Evolutionary conservation across 2,113 vertebrate species (phyloP).

Genomic region (Todiramphus saurophagus): DNA sequence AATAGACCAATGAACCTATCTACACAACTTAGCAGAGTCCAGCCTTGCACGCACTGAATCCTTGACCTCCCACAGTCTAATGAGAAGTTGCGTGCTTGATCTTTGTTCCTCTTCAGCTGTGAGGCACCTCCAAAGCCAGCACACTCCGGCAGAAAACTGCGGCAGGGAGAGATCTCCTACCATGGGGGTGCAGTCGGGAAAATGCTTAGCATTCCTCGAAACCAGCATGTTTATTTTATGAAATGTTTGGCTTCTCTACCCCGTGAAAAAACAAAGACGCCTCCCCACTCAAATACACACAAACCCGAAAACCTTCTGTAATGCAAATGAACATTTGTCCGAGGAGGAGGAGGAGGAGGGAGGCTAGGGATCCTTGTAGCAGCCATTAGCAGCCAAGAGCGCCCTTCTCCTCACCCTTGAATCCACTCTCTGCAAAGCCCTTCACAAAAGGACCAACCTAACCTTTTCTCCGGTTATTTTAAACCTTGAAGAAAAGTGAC

Average conservation of each 20-base stretch:
- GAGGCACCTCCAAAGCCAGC: background rate
- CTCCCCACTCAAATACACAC: background rate
- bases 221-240: background rate
- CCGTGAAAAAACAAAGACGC: background rate
- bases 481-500: background rate
- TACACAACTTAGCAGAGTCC: background rate
- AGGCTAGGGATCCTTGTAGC: background rate
- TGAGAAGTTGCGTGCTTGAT: fast-evolving
- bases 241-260: background rate
- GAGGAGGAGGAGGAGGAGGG: background rate
- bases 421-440: background rate
- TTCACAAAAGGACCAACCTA: background rate
- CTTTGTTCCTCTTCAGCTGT: background rate
- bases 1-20: background rate
- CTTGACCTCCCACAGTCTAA: background rate
- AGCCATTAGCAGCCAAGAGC: background rate
- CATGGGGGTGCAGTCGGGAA: background rate
- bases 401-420: background rate
- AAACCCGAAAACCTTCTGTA: background rate
- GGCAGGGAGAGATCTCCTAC: background rate
- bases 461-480: background rate
- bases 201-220: background rate
- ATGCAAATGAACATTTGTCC: constrained; percentile 38
- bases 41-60: fast-evolving
- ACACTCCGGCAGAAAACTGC: background rate